Evolutionary conservation across 1,140 invertebrate species (phyloP), one percentile per base, ranked within the genome.

Genomic region (Drosophila sucinea): DNA sequence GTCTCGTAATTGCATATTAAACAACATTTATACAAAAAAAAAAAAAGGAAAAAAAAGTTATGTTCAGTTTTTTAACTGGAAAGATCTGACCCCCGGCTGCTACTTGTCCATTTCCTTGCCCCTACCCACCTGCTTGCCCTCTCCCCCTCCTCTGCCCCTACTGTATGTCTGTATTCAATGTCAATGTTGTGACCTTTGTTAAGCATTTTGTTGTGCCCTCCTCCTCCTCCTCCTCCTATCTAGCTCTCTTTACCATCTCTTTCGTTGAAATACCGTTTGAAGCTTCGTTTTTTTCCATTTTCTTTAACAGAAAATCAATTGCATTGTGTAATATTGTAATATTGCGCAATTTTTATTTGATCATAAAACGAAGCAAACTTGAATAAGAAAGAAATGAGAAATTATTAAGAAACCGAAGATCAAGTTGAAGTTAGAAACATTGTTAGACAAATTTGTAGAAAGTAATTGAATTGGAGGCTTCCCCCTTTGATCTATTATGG

Each of bases 131-230:
- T 41, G 55, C 56, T 55, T 30, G 25, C 32, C 54, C 27, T 44
- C 60, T 29, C 11, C 8, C 6, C 54, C 61, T 10, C 3, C 10
- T 6, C 41, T 11, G 23, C 38, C 44, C 17, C 35, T 55, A 23
- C 38, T 57, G 67, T 55, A 10, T 64, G 67, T 73, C 79, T 73
- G 17, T 77, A 73, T 77, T 86, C 83, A 86, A 86, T 86, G 83
- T 87, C 83, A 87, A 87, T 87, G 83, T 80, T 87, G 83, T 87
- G 83, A 87, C 83, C 83, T 87, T 87, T 87, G 83, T 89, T 89
- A 89, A 74, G 80, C 80, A 89, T 83, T 89, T 89, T 83, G 70
- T 83, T 86, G 44, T 47, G 17, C 7, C 44, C 41, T 83, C 79
- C 79, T 17, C 67, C 47, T 38, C 67, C 62, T 23, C 82, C 82